These are phyloP conservation scores for Flexamia atlantica DNA, from an alignment of 2,888 invertebrate species.

Conservation along the genomic window DNA sequence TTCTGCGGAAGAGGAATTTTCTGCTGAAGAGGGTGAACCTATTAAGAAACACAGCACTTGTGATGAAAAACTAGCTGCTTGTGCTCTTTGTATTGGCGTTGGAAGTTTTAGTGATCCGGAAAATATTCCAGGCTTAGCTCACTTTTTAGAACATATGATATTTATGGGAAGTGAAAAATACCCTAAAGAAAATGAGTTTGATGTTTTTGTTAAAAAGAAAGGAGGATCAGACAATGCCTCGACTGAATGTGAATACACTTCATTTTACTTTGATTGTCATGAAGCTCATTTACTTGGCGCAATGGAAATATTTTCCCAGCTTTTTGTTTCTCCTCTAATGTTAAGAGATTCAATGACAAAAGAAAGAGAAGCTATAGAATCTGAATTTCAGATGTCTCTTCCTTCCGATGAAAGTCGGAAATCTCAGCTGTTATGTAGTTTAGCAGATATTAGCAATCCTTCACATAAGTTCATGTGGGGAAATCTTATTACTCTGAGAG, in stretches of 20 bases:
- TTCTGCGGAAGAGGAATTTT: constrained; percentile 70
- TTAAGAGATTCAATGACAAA: constrained; percentile 90
- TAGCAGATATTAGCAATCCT: constrained; percentile 85
- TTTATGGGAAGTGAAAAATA: constrained; percentile 96
- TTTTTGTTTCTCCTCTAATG: constrained; percentile 93
- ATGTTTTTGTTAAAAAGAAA: constrained; percentile 88
- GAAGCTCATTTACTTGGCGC: constrained; percentile 86
- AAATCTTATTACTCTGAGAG: constrained; percentile 85
- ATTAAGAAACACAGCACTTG: constrained; percentile 72
- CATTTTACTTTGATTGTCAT: constrained; percentile 93
- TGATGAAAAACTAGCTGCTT: constrained; percentile 80
- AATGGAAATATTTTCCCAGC: constrained; percentile 92
- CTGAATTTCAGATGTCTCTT: constrained; percentile 91
- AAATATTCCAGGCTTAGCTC: constrained; percentile 88
- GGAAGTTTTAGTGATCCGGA: constrained; percentile 89
- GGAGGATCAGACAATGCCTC: constrained; percentile 91
- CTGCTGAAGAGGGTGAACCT: constrained; percentile 71
- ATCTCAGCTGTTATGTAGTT: constrained; percentile 85
- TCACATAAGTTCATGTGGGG: constrained; percentile 89
- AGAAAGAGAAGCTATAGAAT: constrained; percentile 93
- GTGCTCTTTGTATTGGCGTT: constrained; percentile 85
- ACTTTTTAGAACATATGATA: constrained; percentile 94
- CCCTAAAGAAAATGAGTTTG: constrained; percentile 91
- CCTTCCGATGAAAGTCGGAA: constrained; percentile 86
- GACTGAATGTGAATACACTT: constrained; percentile 92